Base-by-base conservation (phyloP, 2,113 vertebrate species). In the Gobio gobio region DNA sequence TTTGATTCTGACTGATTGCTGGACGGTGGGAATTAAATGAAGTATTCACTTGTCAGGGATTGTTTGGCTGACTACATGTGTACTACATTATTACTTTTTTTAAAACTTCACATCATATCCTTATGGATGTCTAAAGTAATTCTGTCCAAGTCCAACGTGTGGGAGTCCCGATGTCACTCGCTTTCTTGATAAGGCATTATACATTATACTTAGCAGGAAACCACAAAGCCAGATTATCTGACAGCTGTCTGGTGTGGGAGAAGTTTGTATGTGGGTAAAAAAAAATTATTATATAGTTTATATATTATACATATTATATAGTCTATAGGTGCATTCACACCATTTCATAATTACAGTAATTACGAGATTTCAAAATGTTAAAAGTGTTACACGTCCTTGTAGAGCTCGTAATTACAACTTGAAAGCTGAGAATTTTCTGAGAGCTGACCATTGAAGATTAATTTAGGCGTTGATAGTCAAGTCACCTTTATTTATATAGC, bases 1-100 rank as follows among this genome's bases (percentile, higher is more conserved):
- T 94, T 94, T 92, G 91, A 93, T 94, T 94, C 82, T 90, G 88
- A 90, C 86, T 94, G 93, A 95, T 94, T 94, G 92, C 94, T 91
- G 89, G 91, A 91, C 89, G 92, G 90, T 92, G 93, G 89, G 86
- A 88, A 90, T 89, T 90, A 87, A 93, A 91, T 89, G 91, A 93
- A 93, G 92, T 90, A 92, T 89, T 91, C 92, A 90, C 93, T 93
- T 93, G 93, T 93, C 93, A 94, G 92, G 88, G 89, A 90, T 89
- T 91, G 92, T 94, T 94, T 94, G 92, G 92, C 90, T 90, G 87
- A 91, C 61, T 93, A 89, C 90, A 92, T 89, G 89, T 88, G 88
- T 61, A 85, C 85, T 74, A 54, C 68, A 70, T 85, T 86, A 83
- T 79, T 56, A 66, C 26, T 36, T 40, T 68, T 72, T 76, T 78